Conservation (phyloP, 2,113 vertebrate genomes). For the Potamarius usumacintae region DNA sequence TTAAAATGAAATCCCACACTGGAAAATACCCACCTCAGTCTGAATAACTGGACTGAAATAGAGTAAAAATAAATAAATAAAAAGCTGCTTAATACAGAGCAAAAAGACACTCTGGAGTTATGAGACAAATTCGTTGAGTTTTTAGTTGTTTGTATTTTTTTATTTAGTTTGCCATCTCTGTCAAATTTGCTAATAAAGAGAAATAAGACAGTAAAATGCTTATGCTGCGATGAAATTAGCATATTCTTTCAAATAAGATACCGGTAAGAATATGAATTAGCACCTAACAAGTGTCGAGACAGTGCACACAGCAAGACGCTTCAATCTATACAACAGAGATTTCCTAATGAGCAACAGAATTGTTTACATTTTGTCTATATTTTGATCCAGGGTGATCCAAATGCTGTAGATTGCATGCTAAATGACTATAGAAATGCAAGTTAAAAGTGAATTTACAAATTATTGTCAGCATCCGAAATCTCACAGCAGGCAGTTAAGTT, state of each 20-base stretch:
- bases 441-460: background rate
- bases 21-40: slow-evolving; percentile 24
- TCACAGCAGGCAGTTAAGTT: background rate
- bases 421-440: background rate
- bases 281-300: background rate
- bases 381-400: background rate
- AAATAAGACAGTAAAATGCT: background rate
- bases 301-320: background rate
- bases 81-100: background rate
- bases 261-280: background rate
- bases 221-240: background rate
- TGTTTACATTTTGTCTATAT: background rate
- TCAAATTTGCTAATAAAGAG: background rate
- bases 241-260: background rate
- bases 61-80: background rate
- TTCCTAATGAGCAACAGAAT: background rate
- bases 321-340: background rate
- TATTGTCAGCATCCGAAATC: background rate
- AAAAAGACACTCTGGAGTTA: background rate
- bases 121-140: background rate
- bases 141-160: too few species aligned
- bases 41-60: background rate
- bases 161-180: background rate
- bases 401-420: background rate
- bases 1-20: slow-evolving; percentile 33